A percentile compares a stretch with the other conserved stretches of the same genome.
Evolutionary conservation across 2,888 invertebrate species (phyloP).

Genomic region (Biston stratarius): DNA sequence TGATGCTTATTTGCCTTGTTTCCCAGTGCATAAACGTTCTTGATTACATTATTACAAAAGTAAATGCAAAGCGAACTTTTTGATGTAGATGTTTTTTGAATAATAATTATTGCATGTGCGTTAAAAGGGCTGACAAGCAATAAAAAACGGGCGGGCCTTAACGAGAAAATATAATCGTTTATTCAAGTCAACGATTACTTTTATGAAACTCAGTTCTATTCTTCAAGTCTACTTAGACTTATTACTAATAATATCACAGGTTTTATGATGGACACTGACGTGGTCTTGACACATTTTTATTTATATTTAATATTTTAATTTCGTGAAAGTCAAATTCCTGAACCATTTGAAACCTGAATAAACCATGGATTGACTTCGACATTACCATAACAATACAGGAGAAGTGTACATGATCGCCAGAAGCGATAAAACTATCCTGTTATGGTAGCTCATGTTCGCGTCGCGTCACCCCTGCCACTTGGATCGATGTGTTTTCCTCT

Average conservation of each 20-base stretch:
- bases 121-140: too few relatives aligned
- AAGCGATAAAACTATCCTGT: constrained; percentile 44
- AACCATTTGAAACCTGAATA: constrained; percentile 21
- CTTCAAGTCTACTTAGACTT: not conserved
- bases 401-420: constrained; percentile 41
- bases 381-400: constrained; percentile 37
- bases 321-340: not conserved
- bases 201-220: not conserved
- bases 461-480: constrained; percentile 26
- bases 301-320: too few relatives aligned
- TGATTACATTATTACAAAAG: not conserved
- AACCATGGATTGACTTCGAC: constrained; percentile 28
- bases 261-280: too few relatives aligned
- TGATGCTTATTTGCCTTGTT: not conserved
- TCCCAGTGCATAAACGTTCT: too few relatives aligned
- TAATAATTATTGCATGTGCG: too few relatives aligned
- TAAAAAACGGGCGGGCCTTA: too few relatives aligned
- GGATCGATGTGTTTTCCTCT: constrained; percentile 31
- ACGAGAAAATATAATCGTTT: too few relatives aligned
- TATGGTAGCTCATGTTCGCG: constrained; percentile 35
- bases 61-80: not conserved
- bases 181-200: not conserved
- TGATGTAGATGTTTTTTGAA: not conserved
- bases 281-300: too few relatives aligned
- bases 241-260: not conserved